Base-by-base conservation (phyloP, 1,140 invertebrate species). In the Bombus sibiricus region DNA sequence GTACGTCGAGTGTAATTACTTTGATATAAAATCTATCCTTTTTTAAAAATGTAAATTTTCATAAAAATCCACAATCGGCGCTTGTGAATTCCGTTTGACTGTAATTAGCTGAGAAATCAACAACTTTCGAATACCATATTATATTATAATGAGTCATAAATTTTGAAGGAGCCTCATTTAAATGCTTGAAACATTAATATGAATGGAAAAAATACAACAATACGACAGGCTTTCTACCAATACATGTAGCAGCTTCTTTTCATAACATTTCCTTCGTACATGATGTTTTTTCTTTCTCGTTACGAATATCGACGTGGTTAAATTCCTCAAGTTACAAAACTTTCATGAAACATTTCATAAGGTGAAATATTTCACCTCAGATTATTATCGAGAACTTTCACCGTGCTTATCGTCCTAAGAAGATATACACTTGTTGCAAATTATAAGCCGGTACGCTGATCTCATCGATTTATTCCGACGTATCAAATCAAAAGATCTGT, bases 371-470 rank as follows among this genome's bases (percentile, higher is more conserved):
- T 53, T 53, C 18, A 59, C 3, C 37, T 72, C 74, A 74, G 69
- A 81, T 74, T 74, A 81, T 81, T 71, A 74, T 59, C 43, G 68
- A n/a, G 18, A 43, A 81, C 80, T 81, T 81, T 81, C 80, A 81
- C 69, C 68, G 6, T 39, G n/a, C 37, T 73, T 73, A 81, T 81
- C 66, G 53, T 28, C 2, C 39, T 34, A 41, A 12, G 53, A 32
- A 62, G 69, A 73, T 47, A 62, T 41, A 25, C 32, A n/a, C n/a
- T 62, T 15, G n/a, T 71, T 53, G 28, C 41, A 41, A 72, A 59
- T 72, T 73, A 41, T 39, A 32, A 57, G 10, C 13, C 37, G 6
- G 18, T 9, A 39, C 15, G 6, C 6, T 12, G 78, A 25, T 47
- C 13, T 18, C 6, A 39, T 43, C 3, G 47, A 4, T 32, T 34